Evolutionary conservation across 2,797 vertebrate species (phyloP), one percentile per base, ranked within the genome.

Genomic region (Gobionotothen gibberifrons): DNA sequence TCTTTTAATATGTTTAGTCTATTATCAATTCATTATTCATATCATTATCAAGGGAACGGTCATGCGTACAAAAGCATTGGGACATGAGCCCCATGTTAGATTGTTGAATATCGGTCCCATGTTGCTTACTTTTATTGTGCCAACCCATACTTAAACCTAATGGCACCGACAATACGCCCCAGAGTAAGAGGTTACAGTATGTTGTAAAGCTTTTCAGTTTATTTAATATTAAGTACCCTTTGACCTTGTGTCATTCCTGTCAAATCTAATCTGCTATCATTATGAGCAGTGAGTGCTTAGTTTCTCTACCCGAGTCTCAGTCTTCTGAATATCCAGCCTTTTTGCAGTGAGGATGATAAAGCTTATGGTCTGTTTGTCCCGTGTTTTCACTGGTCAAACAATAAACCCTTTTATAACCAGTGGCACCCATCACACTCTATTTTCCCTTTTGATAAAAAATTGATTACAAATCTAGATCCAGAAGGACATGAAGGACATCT

Each of bases 391-490:
- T 46, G 5, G 60, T 60, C 26, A 86, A 65, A 76, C 66, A 56
- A 32, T 57, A 6, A 36, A 36, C 65, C 48, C 40, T 40, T 36
- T 0, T 61, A 16, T 52, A 14, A 11, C 49, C 10, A 32, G 60
- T 12, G 63, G 60, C n/a, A 53, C 53, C 62, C 51, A 60, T 46
- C 52, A 40, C 21, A 19, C 14, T 61, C 51, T 26, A 42, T 72
- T 55, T 51, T 47, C 26, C 8, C 13, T 1, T 69, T 62, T n/a
- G 47, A 43, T 72, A 21, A 58, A 26, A 54, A 13, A 36, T 40
- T 76, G 69, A 60, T 72, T n/a, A 58, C 29, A 54, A 11, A 29
- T 32, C 76, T 69, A 60, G 67, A 52, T 64, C 16, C 26, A 51
- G 44, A 14, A 55, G 21, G 40, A 60, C n/a, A 52, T 53, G 22